phyloP scores from a whole-genome alignment of 2,888 invertebrate genomes.

The Melanophora roralis region DNA sequence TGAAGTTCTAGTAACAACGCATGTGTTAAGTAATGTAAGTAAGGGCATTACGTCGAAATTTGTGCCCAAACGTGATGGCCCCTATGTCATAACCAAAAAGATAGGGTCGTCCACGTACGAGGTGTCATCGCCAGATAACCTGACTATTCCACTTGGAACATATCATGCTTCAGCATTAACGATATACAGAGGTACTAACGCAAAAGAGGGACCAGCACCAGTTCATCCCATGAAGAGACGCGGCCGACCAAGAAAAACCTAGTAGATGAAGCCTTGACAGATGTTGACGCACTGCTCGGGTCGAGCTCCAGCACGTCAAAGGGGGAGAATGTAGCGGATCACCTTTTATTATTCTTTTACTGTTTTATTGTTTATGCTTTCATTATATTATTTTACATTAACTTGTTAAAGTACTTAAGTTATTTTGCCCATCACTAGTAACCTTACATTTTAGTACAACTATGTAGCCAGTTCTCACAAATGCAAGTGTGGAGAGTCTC shows the following conservation, averaged over 20 bases:
- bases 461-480: too few relatives aligned
- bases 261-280: too few relatives aligned
- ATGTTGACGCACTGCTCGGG: conserved; percentile 33
- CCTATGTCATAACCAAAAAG: background rate
- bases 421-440: too few relatives aligned
- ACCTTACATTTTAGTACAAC: too few relatives aligned
- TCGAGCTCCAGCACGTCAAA: conserved; percentile 34
- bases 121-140: conserved; percentile 24
- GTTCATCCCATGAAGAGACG: conserved; percentile 29
- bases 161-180: conserved; percentile 44
- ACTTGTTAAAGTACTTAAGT: too few relatives aligned
- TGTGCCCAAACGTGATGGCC: conserved; percentile 66
- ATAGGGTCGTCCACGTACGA: conserved; percentile 60
- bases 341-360: too few relatives aligned
- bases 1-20: conserved; percentile 62
- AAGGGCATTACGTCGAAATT: conserved; percentile 66
- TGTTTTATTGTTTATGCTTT: too few relatives aligned
- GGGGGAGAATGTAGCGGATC: too few relatives aligned
- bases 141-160: conserved; percentile 33
- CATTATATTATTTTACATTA: too few relatives aligned
- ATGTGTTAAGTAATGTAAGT: conserved; percentile 63
- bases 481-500: too few relatives aligned
- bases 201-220: conserved; percentile 8
- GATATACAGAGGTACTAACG: conserved; percentile 32
- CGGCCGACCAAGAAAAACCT: conserved; percentile 17